These are phyloP conservation scores for Acanthis flammea DNA, from an alignment of 2,797 vertebrate species.

Conservation along the genomic window DNA sequence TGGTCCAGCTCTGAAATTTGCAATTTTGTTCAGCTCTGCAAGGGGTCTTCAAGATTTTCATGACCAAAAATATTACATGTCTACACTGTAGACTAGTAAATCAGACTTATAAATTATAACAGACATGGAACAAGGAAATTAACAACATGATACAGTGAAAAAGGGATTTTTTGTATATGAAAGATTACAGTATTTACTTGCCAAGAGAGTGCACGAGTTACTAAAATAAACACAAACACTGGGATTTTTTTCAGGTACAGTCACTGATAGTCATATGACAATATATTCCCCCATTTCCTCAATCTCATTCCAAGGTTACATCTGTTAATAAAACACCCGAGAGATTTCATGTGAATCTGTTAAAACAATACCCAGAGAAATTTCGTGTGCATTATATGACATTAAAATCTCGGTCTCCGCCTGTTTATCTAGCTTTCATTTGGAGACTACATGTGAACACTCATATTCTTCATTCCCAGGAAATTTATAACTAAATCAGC, in stretches of 20 bases:
- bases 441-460: not conserved
- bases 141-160: not conserved
- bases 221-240: not conserved
- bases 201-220: not conserved
- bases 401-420: not conserved
- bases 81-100: not conserved
- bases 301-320: not conserved
- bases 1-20: not conserved
- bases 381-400: not conserved
- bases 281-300: not conserved
- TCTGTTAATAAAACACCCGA: not conserved
- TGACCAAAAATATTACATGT: not conserved
- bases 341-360: not conserved
- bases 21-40: not conserved
- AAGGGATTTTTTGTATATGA: fast-evolving
- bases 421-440: conserved; percentile 1
- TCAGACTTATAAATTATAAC: not conserved
- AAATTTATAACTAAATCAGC: not conserved
- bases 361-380: not conserved
- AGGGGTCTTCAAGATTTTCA: not conserved
- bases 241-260: not conserved
- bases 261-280: not conserved
- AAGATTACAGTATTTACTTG: not conserved
- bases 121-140: not conserved
- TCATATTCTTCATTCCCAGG: not conserved